Evolutionary conservation across 2,888 invertebrate species (phyloP).

Genomic region (Apomyelois bistriatella): DNA sequence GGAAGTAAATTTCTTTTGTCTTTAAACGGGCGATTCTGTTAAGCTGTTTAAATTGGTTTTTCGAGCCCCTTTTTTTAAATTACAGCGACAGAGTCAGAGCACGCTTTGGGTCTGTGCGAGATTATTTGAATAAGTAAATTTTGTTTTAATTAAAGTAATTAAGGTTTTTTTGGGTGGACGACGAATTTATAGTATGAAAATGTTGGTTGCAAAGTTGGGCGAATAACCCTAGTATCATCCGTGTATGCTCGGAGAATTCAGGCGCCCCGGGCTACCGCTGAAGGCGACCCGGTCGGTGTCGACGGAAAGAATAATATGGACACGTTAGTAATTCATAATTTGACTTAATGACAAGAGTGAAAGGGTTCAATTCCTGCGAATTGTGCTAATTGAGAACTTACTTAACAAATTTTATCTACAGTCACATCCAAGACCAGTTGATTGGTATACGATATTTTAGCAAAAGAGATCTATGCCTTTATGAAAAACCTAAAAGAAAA

Average conservation of each 20-base stretch:
- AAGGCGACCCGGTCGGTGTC: slow-evolving; percentile 53
- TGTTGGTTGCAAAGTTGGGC: slow-evolving; percentile 27
- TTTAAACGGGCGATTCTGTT: slow-evolving; percentile 48
- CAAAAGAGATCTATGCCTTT: too few species aligned
- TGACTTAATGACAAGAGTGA: too few species aligned
- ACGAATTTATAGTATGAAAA: neutral
- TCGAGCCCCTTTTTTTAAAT: slow-evolving; percentile 1
- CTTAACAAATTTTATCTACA: too few species aligned
- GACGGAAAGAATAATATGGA: slow-evolving; percentile 50
- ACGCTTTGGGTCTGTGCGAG: neutral
- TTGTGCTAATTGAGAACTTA: too few species aligned
- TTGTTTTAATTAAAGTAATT: slow-evolving; percentile 19
- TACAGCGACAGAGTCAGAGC: neutral
- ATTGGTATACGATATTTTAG: too few species aligned
- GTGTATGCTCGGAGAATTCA: slow-evolving; percentile 43
- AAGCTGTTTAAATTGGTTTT: slow-evolving; percentile 11
- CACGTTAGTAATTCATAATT: slow-evolving; percentile 28
- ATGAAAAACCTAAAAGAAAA: too few species aligned
- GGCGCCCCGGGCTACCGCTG: slow-evolving; percentile 55
- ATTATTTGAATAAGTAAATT: slow-evolving; percentile 14
- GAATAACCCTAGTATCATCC: slow-evolving; percentile 55
- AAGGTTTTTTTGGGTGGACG: slow-evolving; percentile 15
- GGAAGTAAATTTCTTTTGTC: slow-evolving; percentile 70
- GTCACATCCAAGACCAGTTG: too few species aligned
- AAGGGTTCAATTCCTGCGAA: too few species aligned